phyloP scores from a whole-genome alignment of 2,888 invertebrate species.

The Maniola hyperantus region DNA sequence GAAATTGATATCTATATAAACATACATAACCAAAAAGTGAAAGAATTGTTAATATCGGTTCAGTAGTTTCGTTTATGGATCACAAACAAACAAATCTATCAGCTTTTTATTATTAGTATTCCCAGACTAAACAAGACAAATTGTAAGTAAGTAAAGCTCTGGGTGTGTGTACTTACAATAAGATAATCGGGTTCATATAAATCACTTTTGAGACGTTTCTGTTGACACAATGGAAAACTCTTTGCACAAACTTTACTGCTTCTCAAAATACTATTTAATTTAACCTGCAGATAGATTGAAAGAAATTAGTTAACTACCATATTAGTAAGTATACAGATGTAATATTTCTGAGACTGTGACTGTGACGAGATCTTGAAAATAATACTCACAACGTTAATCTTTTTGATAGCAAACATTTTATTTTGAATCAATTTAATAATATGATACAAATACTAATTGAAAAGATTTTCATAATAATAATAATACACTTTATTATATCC shows the following conservation, averaged over 20 bases:
- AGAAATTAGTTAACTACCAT: background rate
- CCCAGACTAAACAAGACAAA: too few relatives aligned
- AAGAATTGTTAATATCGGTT: too few relatives aligned
- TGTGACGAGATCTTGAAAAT: background rate
- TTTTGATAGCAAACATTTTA: conserved; percentile 53
- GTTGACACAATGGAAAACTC: conserved; percentile 44
- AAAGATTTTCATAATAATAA: too few relatives aligned
- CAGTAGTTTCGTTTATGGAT: too few relatives aligned
- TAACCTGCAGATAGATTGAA: conserved; percentile 51
- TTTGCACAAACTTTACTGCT: conserved; percentile 9
- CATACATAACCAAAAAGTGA: too few relatives aligned
- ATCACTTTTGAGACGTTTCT: conserved; percentile 61
- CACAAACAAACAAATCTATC: too few relatives aligned
- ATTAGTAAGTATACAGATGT: background rate
- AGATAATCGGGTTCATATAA: conserved; percentile 89
- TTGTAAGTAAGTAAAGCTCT: too few relatives aligned
- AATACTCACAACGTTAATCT: conserved; percentile 45
- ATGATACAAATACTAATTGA: too few relatives aligned
- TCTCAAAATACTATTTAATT: conserved; percentile 45
- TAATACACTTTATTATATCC: too few relatives aligned
- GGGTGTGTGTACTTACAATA: conserved; percentile 77
- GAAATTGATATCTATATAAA: too few relatives aligned
- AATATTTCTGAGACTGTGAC: too few relatives aligned
- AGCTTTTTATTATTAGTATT: too few relatives aligned
- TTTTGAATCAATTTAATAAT: conserved; percentile 24